These are phyloP conservation scores for Drosophila setosimentum DNA, from an alignment of 2,888 invertebrate species.

Conservation along the genomic window DNA sequence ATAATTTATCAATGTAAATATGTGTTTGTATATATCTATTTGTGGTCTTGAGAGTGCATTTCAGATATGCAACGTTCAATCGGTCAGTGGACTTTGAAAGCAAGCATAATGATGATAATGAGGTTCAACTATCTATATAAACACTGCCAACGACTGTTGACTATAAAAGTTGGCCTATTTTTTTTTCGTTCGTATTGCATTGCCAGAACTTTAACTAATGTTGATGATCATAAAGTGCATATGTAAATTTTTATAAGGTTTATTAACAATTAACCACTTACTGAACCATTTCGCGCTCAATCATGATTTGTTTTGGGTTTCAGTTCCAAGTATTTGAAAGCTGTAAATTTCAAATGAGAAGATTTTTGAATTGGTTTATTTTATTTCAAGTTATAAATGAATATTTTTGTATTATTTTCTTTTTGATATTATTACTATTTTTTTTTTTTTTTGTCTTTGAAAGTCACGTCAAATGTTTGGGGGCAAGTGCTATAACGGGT, in stretches of 20 bases:
- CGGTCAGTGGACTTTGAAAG: slow-evolving; percentile 65
- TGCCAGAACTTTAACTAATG: slow-evolving; percentile 44
- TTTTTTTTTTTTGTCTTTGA: not conserved
- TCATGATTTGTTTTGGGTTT: slow-evolving; percentile 49
- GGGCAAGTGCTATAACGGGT: slow-evolving; percentile 20
- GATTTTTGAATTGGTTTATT: not conserved
- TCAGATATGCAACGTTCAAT: slow-evolving; percentile 51
- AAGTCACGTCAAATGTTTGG: slow-evolving; percentile 18
- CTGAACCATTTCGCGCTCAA: slow-evolving; percentile 80
- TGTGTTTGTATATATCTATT: slow-evolving; percentile 46
- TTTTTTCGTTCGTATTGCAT: slow-evolving; percentile 22
- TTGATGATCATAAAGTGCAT: slow-evolving; percentile 13
- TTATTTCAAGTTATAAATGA: slow-evolving; percentile 27
- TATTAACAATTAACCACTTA: slow-evolving; percentile 55
- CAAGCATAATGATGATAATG: slow-evolving; percentile 59
- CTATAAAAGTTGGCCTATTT: slow-evolving; percentile 69
- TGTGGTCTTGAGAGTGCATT: slow-evolving; percentile 43
- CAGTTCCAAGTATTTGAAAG: not conserved
- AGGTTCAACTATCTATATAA: slow-evolving; percentile 9
- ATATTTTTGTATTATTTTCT: not conserved
- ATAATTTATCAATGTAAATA: slow-evolving; percentile 47
- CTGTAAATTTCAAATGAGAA: slow-evolving; percentile 41
- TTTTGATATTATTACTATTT: slow-evolving; percentile 11
- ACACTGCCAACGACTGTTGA: slow-evolving; percentile 54
- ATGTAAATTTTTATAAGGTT: not conserved